Conservation (phyloP, 2,797 vertebrate species). For the Graptemys geographica region DNA sequence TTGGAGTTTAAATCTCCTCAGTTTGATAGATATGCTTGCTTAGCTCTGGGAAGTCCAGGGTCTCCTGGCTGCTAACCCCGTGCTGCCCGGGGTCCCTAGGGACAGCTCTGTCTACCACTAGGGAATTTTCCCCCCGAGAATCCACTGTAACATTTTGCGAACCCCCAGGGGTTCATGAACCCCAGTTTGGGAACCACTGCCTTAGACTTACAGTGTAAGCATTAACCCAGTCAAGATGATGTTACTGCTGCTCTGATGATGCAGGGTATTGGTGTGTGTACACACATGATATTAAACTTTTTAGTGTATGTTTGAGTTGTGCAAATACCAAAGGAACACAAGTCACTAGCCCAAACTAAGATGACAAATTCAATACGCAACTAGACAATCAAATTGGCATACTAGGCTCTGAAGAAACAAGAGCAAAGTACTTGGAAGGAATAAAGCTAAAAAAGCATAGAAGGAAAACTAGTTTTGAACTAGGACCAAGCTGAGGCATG, state of each 20-base stretch:
- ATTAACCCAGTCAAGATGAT: not conserved
- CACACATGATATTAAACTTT: fast-evolving
- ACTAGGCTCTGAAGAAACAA: not conserved
- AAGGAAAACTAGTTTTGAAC: not conserved
- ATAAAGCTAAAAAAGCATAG: not conserved
- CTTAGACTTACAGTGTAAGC: not conserved
- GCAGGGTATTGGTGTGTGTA: not conserved
- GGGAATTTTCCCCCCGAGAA: no score
- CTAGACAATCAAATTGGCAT: not conserved
- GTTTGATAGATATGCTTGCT: no score
- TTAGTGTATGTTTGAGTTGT: not conserved
- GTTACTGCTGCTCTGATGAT: not conserved
- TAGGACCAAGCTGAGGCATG: fast-evolving
- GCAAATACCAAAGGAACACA: not conserved
- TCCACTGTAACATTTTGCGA: no score
- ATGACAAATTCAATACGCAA: not conserved
- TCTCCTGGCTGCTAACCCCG: no score
- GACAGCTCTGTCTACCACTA: no score
- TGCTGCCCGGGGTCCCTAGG: no score
- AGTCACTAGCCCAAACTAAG: not conserved
- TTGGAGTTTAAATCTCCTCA: no score
- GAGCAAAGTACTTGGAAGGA: fast-evolving
- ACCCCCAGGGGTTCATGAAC: no score
- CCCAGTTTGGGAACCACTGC: no score
- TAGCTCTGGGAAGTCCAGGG: no score